Evolutionary conservation across 2,888 invertebrate genomes (phyloP), one percentile per base, ranked within the genome.

Genomic region (Hipparchia semele): DNA sequence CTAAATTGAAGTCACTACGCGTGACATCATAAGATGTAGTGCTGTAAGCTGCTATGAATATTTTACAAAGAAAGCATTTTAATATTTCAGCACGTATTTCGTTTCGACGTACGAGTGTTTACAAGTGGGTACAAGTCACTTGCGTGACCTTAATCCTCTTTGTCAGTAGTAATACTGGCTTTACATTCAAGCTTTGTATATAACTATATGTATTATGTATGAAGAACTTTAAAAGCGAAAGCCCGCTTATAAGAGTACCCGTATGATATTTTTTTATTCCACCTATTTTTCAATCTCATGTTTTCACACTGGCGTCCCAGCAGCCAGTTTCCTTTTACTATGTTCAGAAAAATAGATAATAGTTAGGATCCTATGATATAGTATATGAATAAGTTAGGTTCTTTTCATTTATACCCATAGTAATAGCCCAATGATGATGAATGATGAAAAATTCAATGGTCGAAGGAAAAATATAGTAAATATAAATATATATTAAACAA

Each of bases 131-230:
- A 13, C 49, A 65, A 51, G 2, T 23, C 49, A 23, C 51, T 65
- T 65, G 49, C 64, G 64, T 65, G 51, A 53, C 64, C 51, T 53
- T 51, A 33, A 51, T 65, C 23, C 33, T 23, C 53, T 13, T n/a
- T 51, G 53, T 65, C 64, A 65, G 64, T 23, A 33, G 64, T 23
- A 46, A 46, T 46, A 62, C 7, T 10, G 9, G 23, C 8, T 64
- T 64, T 46, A 62, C 13, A 62, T 51, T 23, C 49, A 64, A 51
- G n/a, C 45, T 10, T 45, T 39, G 39, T 46, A 62, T 8, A 46
- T 13, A 64, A 5, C 12, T 13, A 13, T 13, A 13, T 8, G 13
- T 51, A n/a, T 51, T 49, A 49, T 49, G 49, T 49, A 49, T 49
- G 49, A 49, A 49, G 6, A 49, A 49, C 49, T 49, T 49, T 49